phyloP scores from a whole-genome alignment of 2,113 vertebrate species.

The Hemiprocne comata region DNA sequence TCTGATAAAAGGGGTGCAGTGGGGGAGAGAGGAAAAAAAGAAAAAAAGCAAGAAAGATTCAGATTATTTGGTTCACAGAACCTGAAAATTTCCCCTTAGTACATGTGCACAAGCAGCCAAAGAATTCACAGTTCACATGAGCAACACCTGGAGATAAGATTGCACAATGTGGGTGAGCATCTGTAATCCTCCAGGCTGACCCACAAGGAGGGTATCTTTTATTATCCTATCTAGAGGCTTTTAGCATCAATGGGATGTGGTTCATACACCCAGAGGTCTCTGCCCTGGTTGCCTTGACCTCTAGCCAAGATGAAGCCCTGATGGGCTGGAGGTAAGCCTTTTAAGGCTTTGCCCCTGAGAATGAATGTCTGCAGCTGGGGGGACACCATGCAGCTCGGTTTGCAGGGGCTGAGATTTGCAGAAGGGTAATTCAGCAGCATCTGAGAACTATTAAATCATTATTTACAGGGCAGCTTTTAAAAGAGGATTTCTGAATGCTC shows the following conservation, averaged over 20 bases:
- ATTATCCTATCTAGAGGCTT: neutral
- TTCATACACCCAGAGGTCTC: neutral
- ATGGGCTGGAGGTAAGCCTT: neutral
- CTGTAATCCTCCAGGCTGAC: neutral
- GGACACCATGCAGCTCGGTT: accelerated
- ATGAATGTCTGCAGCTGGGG: neutral
- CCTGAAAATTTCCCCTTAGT: neutral
- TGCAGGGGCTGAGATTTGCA: neutral
- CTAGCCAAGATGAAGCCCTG: neutral
- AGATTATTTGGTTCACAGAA: neutral
- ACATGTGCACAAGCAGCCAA: accelerated
- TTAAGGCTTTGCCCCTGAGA: neutral
- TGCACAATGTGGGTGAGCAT: neutral
- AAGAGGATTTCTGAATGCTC: neutral
- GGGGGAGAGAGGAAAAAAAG: no score
- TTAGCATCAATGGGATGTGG: neutral
- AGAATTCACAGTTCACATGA: neutral
- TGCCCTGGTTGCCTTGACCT: neutral
- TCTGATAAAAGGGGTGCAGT: neutral
- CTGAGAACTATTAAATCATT: neutral
- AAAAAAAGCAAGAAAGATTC: neutral
- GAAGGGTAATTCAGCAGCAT: neutral
- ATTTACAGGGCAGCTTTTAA: neutral
- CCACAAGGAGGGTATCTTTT: neutral
- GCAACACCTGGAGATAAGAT: neutral